Base-by-base conservation (phyloP, 2,113 vertebrate species). In the Lathamus discolor region DNA sequence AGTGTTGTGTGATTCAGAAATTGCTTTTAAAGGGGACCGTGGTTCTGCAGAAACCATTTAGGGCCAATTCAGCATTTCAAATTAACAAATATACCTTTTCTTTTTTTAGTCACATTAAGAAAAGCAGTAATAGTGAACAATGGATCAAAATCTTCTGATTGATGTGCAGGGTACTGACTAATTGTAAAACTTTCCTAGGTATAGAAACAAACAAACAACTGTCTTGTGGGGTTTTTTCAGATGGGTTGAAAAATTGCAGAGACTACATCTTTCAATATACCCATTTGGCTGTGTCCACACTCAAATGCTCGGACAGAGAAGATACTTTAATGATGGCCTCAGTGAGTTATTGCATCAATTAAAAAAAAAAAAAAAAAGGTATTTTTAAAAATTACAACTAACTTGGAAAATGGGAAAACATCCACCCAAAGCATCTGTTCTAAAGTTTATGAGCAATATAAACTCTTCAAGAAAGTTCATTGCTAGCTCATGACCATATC, bases 361-460 rank as follows among this genome's bases (percentile, higher is more conserved):
- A 39, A 39, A 10, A 23, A 54, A 76, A 74, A 88, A 84, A 48
- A 77, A 88, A 82, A n/a, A n/a, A n/a, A 48, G 24, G 52, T 76
- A 29, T 57, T 91, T 92, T 62, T 23, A n/a, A 91, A 95, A 86
- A 29, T 81, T 54, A 13, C 55, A 49, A 1, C 44, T 75, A 52
- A 73, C 62, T 81, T 79, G 90, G 69, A 94, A 90, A 88, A 64
- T 52, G 86, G 83, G 73, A 86, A 94, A 90, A 13, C 27, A 72
- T 68, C 85, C 43, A 67, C 35, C 11, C 29, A 64, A 88, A 64
- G 43, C 41, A 61, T 88, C 96, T 89, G 17, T 81, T 86, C 69
- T 61, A 17, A 90, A 86, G 62, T 86, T 93, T 91, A 82, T 11
- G 2, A 92, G 43, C 61, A 94, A 57, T 44, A 78, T 46, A 92